Base-by-base conservation (phyloP, 2,113 vertebrate species). In the Siniperca chuatsi region DNA sequence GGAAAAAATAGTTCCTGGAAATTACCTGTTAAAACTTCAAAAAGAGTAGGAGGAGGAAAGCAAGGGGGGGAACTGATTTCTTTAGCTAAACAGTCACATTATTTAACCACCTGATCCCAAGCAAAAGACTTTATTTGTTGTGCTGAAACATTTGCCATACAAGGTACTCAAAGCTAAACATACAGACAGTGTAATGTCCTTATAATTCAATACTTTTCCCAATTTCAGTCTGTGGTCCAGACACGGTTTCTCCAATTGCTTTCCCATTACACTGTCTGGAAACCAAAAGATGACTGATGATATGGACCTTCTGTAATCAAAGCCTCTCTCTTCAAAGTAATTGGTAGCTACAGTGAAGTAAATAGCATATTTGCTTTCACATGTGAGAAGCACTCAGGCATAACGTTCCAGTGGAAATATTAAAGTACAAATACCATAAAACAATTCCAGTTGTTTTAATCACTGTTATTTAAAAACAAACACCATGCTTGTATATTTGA, bases 231-330 rank as follows among this genome's bases (percentile, higher is more conserved):
- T 82, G 64, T 54, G 66, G 81, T 75, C 65, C 55, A 62, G 54
- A 70, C 55, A 62, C 57, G 4, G 23, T 68, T n/a, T 9, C 71
- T 75, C 20, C 50, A 57, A 64, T 77, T 71, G 25, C 33, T 57
- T 54, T 70, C 54, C 55, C 46, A 83, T 76, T 70, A 77, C 20
- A 25, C 35, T 16, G 69, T 54, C 71, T 80, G 64, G 44, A 69
- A 79, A 70, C 20, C 62, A 35, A 58, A 60, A 65, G 33, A 81
- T 64, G 78, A 76, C 66, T 37, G 40, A 80, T 81, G 83, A 64
- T 29, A 29, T 8, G 37, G n/a, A 52, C 60, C 6, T 71, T n/a
- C 18, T 57, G 74, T 29, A 64, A 65, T 84, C 76, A 79, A 68
- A 74, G 25, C 33, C 40, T 54, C 29, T 18, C 15, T 44, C 46